A percentile compares a stretch with the other conserved stretches of the same genome.
Conservation (phyloP, 2,888 invertebrate genomes). For the Erebia epiphron region DNA sequence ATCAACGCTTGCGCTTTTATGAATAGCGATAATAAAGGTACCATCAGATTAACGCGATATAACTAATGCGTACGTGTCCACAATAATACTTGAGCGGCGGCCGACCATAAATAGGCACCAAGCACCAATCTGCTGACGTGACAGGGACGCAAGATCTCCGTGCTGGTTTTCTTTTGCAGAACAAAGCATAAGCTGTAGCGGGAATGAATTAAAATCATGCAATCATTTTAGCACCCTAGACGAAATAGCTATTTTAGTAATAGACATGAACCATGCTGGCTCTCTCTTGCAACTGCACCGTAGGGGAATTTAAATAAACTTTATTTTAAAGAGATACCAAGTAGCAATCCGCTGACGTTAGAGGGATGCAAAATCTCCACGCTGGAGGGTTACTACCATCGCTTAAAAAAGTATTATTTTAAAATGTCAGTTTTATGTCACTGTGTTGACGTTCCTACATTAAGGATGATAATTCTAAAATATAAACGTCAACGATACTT, state of each 20-base stretch:
- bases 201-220: not conserved
- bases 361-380: conserved; percentile 20
- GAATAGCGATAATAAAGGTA: too few relatives aligned
- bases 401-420: too few relatives aligned
- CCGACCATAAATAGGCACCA: conserved; percentile 24
- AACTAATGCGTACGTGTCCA: not conserved
- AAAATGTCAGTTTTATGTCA: too few relatives aligned
- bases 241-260: not conserved
- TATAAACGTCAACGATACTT: too few relatives aligned
- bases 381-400: too few relatives aligned
- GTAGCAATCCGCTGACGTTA: conserved; percentile 26
- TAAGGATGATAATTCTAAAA: too few relatives aligned
- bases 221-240: not conserved
- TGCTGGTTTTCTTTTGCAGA: conserved; percentile 1
- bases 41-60: not conserved
- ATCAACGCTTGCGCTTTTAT: too few relatives aligned
- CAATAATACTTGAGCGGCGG: conserved; percentile 1
- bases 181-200: not conserved
- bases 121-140: conserved; percentile 27
- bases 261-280: too few relatives aligned
- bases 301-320: too few relatives aligned
- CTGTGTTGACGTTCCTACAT: too few relatives aligned
- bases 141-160: conserved; percentile 25
- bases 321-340: too few relatives aligned
- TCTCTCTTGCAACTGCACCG: too few relatives aligned